Conservation (phyloP, 2,113 vertebrate genomes). For the Tachysurus vachellii region DNA sequence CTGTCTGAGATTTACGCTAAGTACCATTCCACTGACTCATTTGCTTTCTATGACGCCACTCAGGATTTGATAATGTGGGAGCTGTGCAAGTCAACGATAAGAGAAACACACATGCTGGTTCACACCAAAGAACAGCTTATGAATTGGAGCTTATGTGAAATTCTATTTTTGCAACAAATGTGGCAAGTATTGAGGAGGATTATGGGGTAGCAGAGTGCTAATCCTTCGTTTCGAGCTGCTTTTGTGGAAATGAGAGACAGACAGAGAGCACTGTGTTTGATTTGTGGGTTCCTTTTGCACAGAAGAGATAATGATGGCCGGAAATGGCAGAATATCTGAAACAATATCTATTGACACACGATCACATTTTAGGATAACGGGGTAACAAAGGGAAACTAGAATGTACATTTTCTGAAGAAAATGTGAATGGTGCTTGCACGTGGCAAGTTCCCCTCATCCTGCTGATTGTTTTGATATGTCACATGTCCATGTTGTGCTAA, state of each 20-base stretch:
- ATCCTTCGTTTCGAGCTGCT: conserved; percentile 18
- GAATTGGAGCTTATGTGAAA: conserved; percentile 32
- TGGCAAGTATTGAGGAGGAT: conserved; percentile 33
- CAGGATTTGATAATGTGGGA: conserved; percentile 25
- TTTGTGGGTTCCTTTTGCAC: neutral
- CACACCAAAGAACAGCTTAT: conserved; percentile 9
- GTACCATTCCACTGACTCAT: conserved; percentile 28
- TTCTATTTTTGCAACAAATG: conserved; percentile 45
- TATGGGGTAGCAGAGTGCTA: conserved; percentile 32
- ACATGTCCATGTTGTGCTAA: too few relatives aligned
- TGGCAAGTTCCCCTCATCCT: too few relatives aligned
- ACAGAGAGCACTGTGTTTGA: neutral
- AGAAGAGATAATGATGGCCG: neutral
- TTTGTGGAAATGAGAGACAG: neutral
- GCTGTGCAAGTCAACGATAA: conserved; percentile 30
- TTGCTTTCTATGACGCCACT: conserved; percentile 24
- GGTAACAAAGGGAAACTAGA: too few relatives aligned
- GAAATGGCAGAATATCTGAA: neutral
- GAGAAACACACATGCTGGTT: conserved; percentile 15
- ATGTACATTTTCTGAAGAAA: too few relatives aligned
- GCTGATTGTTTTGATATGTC: too few relatives aligned
- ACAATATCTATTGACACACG: neutral
- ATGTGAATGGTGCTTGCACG: too few relatives aligned
- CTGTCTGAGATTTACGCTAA: conserved; percentile 28
- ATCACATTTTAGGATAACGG: neutral